Conservation (phyloP, 2,113 vertebrate species). For the Panurus biarmicus region DNA sequence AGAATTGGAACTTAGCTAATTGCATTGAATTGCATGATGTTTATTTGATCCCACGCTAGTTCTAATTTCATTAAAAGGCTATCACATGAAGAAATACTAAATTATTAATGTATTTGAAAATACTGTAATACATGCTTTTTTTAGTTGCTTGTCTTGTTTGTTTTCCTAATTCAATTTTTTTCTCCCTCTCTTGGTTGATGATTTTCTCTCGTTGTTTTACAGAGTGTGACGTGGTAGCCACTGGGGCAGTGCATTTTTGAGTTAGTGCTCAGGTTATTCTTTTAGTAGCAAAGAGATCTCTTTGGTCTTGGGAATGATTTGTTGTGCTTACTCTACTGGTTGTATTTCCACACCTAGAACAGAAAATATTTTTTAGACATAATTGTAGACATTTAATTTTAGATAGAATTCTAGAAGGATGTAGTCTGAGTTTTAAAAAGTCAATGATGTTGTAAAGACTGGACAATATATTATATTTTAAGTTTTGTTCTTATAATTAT, state of each 20-base stretch:
- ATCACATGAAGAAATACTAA: not conserved
- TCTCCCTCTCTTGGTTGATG: not conserved
- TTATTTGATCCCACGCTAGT: not conserved
- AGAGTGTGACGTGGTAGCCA: rapidly evolving
- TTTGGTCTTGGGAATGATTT: not conserved
- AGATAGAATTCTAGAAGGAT: not conserved
- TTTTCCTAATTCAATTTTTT: not conserved
- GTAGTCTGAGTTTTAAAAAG: not conserved
- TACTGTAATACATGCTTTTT: not conserved
- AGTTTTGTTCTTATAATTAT: not conserved
- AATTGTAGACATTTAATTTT: not conserved
- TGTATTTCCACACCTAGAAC: not conserved
- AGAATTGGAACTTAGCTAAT: not conserved
- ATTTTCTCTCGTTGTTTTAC: not conserved
- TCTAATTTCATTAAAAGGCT: not conserved
- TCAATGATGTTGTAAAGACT: not conserved
- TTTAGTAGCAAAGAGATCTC: not conserved
- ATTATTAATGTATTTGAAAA: not conserved
- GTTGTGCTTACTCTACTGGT: not conserved
- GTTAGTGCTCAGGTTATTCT: not conserved
- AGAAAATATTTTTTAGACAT: not conserved
- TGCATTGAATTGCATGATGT: not conserved
- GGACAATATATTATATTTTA: not conserved
- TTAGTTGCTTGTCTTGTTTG: not conserved
- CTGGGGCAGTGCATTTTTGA: not conserved